Conservation (phyloP, 2,113 vertebrate genomes). For the Cynocephalus volans region DNA sequence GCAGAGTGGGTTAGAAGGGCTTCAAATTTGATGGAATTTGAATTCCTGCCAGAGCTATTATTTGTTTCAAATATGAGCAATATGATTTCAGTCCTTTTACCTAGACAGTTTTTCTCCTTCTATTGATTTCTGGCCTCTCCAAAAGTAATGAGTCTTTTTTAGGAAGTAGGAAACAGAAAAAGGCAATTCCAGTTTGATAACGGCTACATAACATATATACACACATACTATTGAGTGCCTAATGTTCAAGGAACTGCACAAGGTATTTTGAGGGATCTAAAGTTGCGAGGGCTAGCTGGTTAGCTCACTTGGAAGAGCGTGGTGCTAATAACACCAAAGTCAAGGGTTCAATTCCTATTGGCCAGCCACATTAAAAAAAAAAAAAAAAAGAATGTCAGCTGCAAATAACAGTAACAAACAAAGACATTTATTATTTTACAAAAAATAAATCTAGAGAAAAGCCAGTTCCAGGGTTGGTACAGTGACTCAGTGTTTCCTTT, state of each 20-base stretch:
- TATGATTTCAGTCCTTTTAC: slow-evolving; percentile 72
- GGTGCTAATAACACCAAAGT: no score
- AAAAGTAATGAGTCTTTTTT: slow-evolving; percentile 71
- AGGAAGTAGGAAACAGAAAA: slow-evolving; percentile 71
- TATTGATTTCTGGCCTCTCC: slow-evolving; percentile 74
- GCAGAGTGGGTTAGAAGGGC: slow-evolving; percentile 55
- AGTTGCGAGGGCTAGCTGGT: not conserved
- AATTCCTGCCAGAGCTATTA: slow-evolving; percentile 77
- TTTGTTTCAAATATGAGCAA: slow-evolving; percentile 76
- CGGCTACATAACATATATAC: not conserved
- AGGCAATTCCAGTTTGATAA: slow-evolving; percentile 64
- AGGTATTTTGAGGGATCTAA: slow-evolving; percentile 47
- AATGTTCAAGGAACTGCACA: slow-evolving; percentile 20
- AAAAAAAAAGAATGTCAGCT: not conserved
- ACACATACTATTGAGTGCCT: not conserved
- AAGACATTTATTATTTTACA: slow-evolving; percentile 57
- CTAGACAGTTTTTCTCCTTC: slow-evolving; percentile 61
- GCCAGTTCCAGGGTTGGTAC: not conserved
- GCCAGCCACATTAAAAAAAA: no score
- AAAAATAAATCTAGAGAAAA: slow-evolving; percentile 51
- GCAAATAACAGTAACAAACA: slow-evolving; percentile 65
- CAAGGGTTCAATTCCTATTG: no score
- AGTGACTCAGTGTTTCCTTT: slow-evolving; percentile 24
- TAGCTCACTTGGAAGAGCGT: no score
- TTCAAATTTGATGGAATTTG: slow-evolving; percentile 71